Evolutionary conservation across 2,113 vertebrate species (phyloP), one percentile per base, ranked within the genome.

Genomic region (Channa maculata): DNA sequence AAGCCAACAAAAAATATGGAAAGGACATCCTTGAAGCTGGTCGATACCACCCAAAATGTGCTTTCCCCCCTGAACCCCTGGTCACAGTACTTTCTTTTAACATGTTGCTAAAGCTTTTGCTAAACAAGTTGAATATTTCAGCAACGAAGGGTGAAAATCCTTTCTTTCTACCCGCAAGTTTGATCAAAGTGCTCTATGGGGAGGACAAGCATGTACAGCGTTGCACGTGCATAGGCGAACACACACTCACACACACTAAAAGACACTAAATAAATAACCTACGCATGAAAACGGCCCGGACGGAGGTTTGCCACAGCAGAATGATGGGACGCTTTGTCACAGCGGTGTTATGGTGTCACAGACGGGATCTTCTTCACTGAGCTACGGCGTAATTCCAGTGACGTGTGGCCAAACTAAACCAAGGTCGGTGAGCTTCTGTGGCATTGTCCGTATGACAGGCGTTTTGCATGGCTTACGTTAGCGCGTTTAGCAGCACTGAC

Each of bases 181-280:
- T 82, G 84, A 91, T 91, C 79, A 87, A 90, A 88, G 87, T 77
- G 86, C 79, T 86, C 68, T 37, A 50, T 7, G 41, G 77, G 76
- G 81, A 76, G 71, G 75, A 79, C 69, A 66, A 83, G 72, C 75
- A 73, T 41, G 66, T 15, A 52, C 75, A 41, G 50, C 63, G 39
- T 45, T 69, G 59, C 70, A 71, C 49, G 68, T 46, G 49, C 59
- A 45, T 41, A 51, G 45, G 54, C 24, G 9, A 65, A 72, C 66
- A 41, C 68, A 55, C 71, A 57, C 41, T 65, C 60, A 55, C 43
- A 54, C 43, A 54, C 58, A 48, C 38, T 51, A 45, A 78, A 65
- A 82, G 12, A 79, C 39, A 51, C 4, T 2, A 62, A 71, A 84
- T 79, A 82, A 86, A 84, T 67, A 79, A 33, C 37, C 45, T 43